These are phyloP conservation scores for Danio jaintianensis DNA, from an alignment of 2,797 vertebrate genomes.

Conservation along the genomic window DNA sequence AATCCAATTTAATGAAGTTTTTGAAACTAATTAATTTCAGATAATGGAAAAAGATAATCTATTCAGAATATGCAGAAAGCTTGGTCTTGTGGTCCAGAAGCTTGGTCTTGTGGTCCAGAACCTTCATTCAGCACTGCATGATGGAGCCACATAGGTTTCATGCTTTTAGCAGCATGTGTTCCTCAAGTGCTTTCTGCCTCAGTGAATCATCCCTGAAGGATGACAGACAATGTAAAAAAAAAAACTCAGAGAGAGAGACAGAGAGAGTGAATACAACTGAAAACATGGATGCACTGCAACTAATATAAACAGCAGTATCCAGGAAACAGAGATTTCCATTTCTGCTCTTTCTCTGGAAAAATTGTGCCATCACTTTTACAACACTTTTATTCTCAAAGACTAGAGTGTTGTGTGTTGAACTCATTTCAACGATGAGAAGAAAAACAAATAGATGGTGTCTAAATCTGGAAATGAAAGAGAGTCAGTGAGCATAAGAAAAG, in stretches of 20 bases:
- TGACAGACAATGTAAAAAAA: slow-evolving; percentile 8
- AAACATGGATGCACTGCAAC: neutral
- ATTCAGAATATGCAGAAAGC: neutral
- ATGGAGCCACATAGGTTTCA: slow-evolving; percentile 7
- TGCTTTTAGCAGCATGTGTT: slow-evolving; percentile 8
- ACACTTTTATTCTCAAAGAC: neutral
- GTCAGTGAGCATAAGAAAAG: neutral
- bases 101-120: slow-evolving; percentile 3
- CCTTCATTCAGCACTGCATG: neutral
- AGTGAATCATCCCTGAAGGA: slow-evolving; percentile 38
- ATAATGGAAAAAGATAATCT: neutral
- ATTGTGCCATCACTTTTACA: slow-evolving; percentile 1
- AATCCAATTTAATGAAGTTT: neutral
- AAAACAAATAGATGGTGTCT: slow-evolving; percentile 6
- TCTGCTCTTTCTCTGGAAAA: slow-evolving; percentile 39
- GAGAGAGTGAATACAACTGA: slow-evolving; percentile 1
- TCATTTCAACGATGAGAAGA: slow-evolving; percentile 5
- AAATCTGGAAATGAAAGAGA: neutral
- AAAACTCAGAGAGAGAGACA: slow-evolving; percentile 15
- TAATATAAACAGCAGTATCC: slow-evolving; percentile 28
- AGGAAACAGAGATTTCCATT: slow-evolving; percentile 42
- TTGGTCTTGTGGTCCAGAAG: slow-evolving; percentile 4
- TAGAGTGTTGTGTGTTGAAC: neutral
- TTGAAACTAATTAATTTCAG: neutral
- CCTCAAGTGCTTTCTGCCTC: slow-evolving; percentile 3